Base-by-base conservation (phyloP, 2,797 vertebrate species). In the Molossus alvarezi region DNA sequence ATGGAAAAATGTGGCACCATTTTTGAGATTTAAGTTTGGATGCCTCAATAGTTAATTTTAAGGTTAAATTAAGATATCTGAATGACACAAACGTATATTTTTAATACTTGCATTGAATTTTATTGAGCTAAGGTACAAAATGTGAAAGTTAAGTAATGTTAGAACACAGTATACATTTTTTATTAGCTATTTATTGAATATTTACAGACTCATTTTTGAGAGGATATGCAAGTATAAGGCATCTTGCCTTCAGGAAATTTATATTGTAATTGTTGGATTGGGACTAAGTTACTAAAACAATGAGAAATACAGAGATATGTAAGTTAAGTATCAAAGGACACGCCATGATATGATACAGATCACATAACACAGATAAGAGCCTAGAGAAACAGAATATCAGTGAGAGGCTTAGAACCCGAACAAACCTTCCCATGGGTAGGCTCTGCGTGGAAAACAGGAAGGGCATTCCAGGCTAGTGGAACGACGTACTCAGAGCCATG, bases 21-120 rank as follows among this genome's bases (percentile, higher is more conserved):
- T 94, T 93, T 41, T 77, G 60, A 76, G 33, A 79, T 88, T 95
- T 71, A 81, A 11, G 58, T 58, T 69, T 85, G 60, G 45, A 86
- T 94, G 27, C 37, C 23, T 88, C 84, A 23, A 62, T 77, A 37
- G 18, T 71, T 96, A 88, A 94, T 85, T 90, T 95, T 85, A 90
- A 87, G 76, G 27, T 82, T 90, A 80, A 77, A 95, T 92, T 72
- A 89, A 88, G 11, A 37, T 73, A 51, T 62, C 25, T 76, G 76
- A 71, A 75, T 64, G 55, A n/a, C 25, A 67, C 21, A 85, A 9
- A 57, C 18, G 17, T 33, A 29, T 73, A 57, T 83, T 79, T 95
- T 87, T 60, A 90, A 77, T 82, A 84, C n/a, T 88, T 88, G 33
- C 29, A 72, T 5, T n/a, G 9, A 94, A 69, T 60, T 76, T 81